phyloP scores from a whole-genome alignment of 2,113 vertebrate species.

The Halichoerus grypus region DNA sequence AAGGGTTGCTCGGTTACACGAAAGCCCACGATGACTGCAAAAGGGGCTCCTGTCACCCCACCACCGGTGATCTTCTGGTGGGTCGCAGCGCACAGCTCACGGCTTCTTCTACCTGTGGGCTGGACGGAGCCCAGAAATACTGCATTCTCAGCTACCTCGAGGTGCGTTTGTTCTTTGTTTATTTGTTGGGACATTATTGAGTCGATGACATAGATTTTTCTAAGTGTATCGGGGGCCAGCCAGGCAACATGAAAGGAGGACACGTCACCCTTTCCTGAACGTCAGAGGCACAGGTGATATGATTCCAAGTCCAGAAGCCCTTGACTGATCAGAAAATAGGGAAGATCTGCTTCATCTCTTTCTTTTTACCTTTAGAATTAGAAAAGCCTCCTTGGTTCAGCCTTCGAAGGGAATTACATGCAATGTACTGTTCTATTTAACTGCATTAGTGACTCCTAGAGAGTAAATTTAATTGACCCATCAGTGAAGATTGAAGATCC shows the following conservation, averaged over 20 bases:
- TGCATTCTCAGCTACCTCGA: constrained; percentile 94
- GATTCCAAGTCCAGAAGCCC: constrained; percentile 1
- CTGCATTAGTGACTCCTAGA: neutral
- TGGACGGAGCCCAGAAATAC: constrained; percentile 89
- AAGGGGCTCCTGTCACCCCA: constrained; percentile 86
- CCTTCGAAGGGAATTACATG: neutral
- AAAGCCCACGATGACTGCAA: constrained; percentile 85
- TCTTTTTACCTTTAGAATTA: constrained; percentile 18
- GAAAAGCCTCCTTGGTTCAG: neutral
- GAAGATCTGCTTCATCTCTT: neutral
- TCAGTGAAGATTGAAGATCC: neutral
- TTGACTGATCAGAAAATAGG: neutral
- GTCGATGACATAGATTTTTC: neutral
- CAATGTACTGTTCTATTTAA: neutral
- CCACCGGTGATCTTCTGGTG: constrained; percentile 90
- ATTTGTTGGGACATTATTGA: constrained; percentile 1
- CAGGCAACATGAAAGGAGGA: neutral
- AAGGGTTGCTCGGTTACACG: constrained; percentile 84
- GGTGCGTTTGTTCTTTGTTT: constrained; percentile 85
- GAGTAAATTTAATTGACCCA: neutral
- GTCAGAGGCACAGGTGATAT: neutral
- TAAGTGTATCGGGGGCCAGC: neutral
- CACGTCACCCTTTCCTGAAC: neutral
- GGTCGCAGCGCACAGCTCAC: constrained; percentile 89
- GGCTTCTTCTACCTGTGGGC: constrained; percentile 92